Evolutionary conservation across 1,140 invertebrate genomes (phyloP).

Genomic region (Phthorimaea operculella): DNA sequence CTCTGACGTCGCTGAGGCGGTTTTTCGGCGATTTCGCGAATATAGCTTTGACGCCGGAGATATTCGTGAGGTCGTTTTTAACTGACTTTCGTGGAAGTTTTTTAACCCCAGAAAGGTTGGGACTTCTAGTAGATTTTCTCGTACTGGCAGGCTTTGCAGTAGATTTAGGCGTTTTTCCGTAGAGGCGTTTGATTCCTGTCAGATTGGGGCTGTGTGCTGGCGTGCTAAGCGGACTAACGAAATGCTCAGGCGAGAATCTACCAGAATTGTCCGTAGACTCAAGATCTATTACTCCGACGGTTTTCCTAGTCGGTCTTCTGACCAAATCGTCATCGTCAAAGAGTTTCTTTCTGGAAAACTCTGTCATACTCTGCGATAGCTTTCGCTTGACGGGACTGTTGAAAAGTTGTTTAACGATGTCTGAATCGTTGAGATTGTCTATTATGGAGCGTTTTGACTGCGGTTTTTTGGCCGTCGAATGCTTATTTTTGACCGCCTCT

Average conservation of each 20-base stretch:
- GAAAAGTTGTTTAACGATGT: conserved; percentile 60
- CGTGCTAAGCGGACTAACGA: conserved; percentile 44
- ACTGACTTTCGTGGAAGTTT: conserved; percentile 40
- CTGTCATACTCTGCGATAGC: conserved; percentile 58
- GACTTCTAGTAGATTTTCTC: conserved; percentile 29
- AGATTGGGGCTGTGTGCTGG: conserved; percentile 32
- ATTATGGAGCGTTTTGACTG: conserved; percentile 58
- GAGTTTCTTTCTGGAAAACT: conserved; percentile 38
- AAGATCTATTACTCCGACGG: conserved; percentile 27
- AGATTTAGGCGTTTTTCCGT: conserved; percentile 30
- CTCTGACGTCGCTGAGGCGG: conserved; percentile 50
- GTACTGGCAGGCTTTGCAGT: too few relatives aligned
- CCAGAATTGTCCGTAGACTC: conserved; percentile 28
- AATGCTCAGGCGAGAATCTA: conserved; percentile 32
- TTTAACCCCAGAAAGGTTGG: conserved; percentile 56
- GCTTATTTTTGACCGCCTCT: conserved; percentile 60
- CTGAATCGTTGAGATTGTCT: conserved; percentile 53
- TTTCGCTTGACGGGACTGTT: conserved; percentile 63
- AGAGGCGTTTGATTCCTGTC: conserved; percentile 33
- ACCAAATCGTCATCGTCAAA: conserved; percentile 29
- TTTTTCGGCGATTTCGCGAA: conserved; percentile 48
- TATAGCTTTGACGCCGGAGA: conserved; percentile 49
- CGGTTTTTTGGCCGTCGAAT: conserved; percentile 62
- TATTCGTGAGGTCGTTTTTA: conserved; percentile 55
- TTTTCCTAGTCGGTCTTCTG: conserved; percentile 27